A percentile compares a stretch with the other conserved stretches of the same genome.
These are phyloP conservation scores for Pipistrellus pipistrellus DNA, from an alignment of 2,797 vertebrate genomes.

Conservation along the genomic window DNA sequence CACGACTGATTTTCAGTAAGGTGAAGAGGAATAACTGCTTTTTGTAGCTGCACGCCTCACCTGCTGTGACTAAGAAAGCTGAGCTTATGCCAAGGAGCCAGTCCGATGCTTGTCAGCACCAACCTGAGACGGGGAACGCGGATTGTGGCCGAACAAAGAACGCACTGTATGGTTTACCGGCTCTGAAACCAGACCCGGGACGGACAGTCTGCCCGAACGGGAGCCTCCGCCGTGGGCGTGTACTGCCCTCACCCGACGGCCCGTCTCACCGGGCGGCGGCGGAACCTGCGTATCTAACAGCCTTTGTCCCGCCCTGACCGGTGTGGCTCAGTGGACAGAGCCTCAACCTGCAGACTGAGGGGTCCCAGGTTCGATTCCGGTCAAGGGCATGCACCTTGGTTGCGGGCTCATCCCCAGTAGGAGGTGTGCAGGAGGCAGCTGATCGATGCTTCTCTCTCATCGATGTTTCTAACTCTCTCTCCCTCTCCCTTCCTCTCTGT, in stretches of 20 bases:
- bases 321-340: too few species aligned
- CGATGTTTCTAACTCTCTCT: too few species aligned
- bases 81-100: slow-evolving; percentile 11
- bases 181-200: slow-evolving; percentile 26
- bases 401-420: too few species aligned
- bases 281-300: neutral
- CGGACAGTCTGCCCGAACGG: neutral
- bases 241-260: neutral
- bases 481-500: too few species aligned
- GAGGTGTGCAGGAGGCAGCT: too few species aligned
- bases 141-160: slow-evolving; percentile 27
- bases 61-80: neutral
- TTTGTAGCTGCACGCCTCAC: neutral
- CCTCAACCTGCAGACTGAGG: too few species aligned
- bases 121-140: neutral
- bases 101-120: neutral
- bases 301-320: neutral
- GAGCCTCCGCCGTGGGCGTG: neutral
- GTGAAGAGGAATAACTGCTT: neutral
- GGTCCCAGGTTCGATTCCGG: too few species aligned
- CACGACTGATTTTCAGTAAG: neutral
- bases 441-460: too few species aligned
- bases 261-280: neutral
- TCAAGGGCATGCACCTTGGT: too few species aligned
- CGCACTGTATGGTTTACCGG: neutral